Percentiles rank a stretch among this genome's conserved stretches.
These are phyloP conservation scores for Rhabdornis inornatus DNA, from an alignment of 2,113 vertebrate species.

Conservation along the genomic window DNA sequence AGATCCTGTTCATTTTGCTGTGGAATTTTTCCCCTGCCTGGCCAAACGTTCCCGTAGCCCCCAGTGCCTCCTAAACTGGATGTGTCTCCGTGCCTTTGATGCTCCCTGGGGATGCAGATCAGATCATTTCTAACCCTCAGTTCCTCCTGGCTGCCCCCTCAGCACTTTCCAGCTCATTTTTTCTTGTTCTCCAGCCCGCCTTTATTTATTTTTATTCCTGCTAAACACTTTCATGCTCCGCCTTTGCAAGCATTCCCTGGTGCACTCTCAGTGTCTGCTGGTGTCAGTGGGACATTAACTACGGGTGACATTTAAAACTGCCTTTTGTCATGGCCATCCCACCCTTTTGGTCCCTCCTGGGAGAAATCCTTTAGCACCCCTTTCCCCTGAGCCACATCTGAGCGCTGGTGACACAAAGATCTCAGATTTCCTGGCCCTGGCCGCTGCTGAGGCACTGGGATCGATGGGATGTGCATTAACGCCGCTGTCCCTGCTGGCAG, in stretches of 20 bases:
- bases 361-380: not conserved
- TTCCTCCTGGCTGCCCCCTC: not conserved
- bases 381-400: accelerated
- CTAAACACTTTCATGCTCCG: accelerated
- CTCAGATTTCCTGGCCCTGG: not conserved
- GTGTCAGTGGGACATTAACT: not conserved
- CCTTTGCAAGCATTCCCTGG: not conserved
- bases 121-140: not conserved
- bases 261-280: accelerated
- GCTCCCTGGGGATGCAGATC: not conserved
- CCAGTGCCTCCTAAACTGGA: not conserved
- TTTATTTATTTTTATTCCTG: not conserved
- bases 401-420: not conserved
- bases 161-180: not conserved
- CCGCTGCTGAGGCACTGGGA: not conserved
- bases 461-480: not conserved
- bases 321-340: not conserved
- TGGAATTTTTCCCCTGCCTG: not conserved
- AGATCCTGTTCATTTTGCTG: accelerated
- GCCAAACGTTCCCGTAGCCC: not conserved
- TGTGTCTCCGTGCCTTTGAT: not conserved
- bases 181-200: not conserved
- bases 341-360: not conserved
- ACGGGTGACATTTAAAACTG: not conserved
- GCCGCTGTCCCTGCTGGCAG: not conserved